These are phyloP conservation scores for Chamaea fasciata DNA, from an alignment of 2,113 vertebrate genomes.

Conservation along the genomic window DNA sequence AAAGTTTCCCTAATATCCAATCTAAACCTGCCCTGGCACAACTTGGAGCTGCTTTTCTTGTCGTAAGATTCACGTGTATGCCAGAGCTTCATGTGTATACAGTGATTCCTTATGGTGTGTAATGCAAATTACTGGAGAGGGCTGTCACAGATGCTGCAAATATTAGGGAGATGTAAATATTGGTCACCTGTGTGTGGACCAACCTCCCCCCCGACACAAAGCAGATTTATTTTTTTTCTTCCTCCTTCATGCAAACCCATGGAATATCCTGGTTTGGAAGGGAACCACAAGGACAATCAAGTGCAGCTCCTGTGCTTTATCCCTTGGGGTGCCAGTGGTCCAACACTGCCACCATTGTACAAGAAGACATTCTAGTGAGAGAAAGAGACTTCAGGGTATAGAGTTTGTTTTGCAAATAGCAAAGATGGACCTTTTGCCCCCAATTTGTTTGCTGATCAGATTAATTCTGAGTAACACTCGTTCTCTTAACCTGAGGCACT, in stretches of 20 bases:
- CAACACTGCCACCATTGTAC: background rate
- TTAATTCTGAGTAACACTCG: background rate
- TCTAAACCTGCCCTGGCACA: background rate
- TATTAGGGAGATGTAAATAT: background rate
- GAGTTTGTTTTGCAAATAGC: background rate
- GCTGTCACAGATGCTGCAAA: background rate
- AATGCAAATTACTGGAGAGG: background rate
- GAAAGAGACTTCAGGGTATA: background rate
- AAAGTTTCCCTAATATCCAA: background rate
- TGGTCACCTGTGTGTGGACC: background rate
- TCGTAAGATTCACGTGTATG: background rate
- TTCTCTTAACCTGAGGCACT: background rate
- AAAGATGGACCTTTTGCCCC: background rate
- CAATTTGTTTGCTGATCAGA: background rate
- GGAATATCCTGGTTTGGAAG: background rate
- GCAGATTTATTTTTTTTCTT: background rate
- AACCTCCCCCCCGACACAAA: background rate
- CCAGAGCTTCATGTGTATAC: background rate
- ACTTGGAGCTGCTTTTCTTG: background rate
- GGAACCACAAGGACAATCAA: background rate
- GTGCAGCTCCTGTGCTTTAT: background rate
- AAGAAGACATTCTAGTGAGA: background rate
- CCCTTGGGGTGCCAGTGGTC: background rate
- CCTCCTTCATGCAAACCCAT: accelerated
- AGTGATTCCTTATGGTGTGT: accelerated